Evolutionary conservation across 2,797 vertebrate species (phyloP).

Genomic region (Hypotaenidia okinawae): DNA sequence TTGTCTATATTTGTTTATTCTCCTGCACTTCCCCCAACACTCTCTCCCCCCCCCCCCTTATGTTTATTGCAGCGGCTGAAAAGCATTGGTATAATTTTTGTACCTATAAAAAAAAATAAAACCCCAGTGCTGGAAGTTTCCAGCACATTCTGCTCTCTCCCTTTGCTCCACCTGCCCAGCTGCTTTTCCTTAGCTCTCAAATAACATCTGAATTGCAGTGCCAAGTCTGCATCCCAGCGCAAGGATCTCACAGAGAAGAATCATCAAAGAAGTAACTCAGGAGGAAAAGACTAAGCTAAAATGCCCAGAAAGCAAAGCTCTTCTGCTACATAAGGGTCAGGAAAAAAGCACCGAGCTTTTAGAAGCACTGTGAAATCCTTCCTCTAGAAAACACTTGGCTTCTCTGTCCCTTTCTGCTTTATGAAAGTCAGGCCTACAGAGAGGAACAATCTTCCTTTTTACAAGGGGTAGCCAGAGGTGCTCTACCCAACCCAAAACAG

Average conservation of each 20-base stretch:
- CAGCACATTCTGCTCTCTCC: constrained; percentile 81
- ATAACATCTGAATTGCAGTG: neutral
- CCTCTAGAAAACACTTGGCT: neutral
- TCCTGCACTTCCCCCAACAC: rapidly evolving
- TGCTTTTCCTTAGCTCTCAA: constrained; percentile 47
- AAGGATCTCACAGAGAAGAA: neutral
- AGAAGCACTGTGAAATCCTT: neutral
- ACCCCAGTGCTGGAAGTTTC: constrained; percentile 81
- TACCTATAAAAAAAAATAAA: neutral
- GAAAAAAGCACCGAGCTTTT: neutral
- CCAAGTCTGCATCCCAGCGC: neutral
- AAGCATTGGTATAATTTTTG: constrained; percentile 2
- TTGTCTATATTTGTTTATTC: neutral
- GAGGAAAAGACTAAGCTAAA: neutral
- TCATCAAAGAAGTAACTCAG: neutral
- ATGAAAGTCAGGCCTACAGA: neutral
- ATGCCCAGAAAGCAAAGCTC: neutral
- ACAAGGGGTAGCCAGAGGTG: neutral
- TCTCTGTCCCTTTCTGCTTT: neutral
- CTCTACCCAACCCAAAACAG: neutral
- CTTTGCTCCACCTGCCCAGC: constrained; percentile 74
- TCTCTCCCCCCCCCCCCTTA: rapidly evolving
- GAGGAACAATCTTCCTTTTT: neutral
- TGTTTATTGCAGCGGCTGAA: neutral
- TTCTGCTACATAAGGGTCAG: neutral